Evolutionary conservation across 2,888 invertebrate genomes (phyloP).

Genomic region (Harpagoxenus sublaevis): DNA sequence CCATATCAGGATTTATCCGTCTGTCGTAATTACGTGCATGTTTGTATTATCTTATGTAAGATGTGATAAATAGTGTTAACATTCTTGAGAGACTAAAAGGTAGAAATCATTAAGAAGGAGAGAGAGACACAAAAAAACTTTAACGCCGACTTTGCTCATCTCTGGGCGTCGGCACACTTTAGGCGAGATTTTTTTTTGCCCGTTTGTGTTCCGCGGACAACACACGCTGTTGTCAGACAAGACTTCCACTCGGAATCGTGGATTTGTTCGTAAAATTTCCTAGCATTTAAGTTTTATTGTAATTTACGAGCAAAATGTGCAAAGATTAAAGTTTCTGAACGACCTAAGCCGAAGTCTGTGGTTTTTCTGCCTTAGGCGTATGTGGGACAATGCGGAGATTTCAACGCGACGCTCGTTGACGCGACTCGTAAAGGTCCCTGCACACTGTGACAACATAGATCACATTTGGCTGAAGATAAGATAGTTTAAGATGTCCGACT

Average conservation of each 20-base stretch:
- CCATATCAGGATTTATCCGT: neutral
- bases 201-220: conserved; percentile 67
- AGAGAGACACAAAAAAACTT: conserved; percentile 5
- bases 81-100: conserved; percentile 2
- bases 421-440: neutral
- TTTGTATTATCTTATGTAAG: conserved; percentile 31
- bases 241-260: conserved; percentile 57
- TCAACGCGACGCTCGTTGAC: conserved; percentile 22
- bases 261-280: conserved; percentile 45
- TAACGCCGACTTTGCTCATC: neutral
- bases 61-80: conserved; percentile 45
- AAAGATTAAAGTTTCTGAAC: conserved; percentile 53
- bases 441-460: neutral
- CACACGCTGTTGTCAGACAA: conserved; percentile 56
- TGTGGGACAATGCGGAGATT: conserved; percentile 32
- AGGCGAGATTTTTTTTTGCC: conserved; percentile 54
- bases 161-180: neutral
- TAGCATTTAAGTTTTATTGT: conserved; percentile 53
- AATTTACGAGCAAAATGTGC: conserved; percentile 44
- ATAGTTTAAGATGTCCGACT: neutral
- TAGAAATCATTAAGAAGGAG: conserved; percentile 1
- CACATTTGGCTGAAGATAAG: neutral
- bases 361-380: conserved; percentile 25
- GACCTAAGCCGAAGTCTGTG: conserved; percentile 33
- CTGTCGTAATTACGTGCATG: neutral